Evolutionary conservation across 2,888 invertebrate genomes (phyloP).

Genomic region (Machimus rusticus): DNA sequence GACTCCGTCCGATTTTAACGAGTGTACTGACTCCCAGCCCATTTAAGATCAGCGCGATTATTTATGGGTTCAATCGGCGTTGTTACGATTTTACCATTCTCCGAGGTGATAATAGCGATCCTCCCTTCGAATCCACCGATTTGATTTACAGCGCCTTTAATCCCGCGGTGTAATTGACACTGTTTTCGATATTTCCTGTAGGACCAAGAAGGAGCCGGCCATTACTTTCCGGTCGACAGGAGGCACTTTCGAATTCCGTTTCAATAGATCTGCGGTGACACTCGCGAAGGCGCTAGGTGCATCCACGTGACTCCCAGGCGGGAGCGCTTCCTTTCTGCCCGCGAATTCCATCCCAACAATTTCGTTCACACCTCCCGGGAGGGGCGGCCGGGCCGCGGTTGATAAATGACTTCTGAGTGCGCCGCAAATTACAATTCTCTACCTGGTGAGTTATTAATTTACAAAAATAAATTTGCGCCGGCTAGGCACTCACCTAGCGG

Average conservation of each 20-base stretch:
- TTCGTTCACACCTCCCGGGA: neutral
- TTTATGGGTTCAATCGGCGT: conserved; percentile 29
- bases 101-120: conserved; percentile 39
- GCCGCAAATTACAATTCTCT: conserved; percentile 30
- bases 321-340: neutral
- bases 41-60: conserved; percentile 38
- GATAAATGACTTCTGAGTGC: conserved; percentile 29
- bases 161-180: conserved; percentile 26
- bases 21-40: conserved; percentile 16
- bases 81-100: conserved; percentile 29
- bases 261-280: neutral
- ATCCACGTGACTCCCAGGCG: neutral
- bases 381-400: neutral
- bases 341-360: neutral
- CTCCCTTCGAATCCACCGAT: conserved; percentile 18
- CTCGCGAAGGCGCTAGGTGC: neutral
- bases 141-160: conserved; percentile 15
- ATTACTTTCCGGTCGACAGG: neutral
- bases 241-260: neutral
- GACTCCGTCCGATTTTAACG: conserved; percentile 24
- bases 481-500: neutral
- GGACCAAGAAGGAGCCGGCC: neutral
- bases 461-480: conserved; percentile 44
- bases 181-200: conserved; percentile 28
- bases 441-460: conserved; percentile 46